These are phyloP conservation scores for Synanthedon formicaeformis DNA, from an alignment of 2,888 invertebrate species.

Conservation along the genomic window DNA sequence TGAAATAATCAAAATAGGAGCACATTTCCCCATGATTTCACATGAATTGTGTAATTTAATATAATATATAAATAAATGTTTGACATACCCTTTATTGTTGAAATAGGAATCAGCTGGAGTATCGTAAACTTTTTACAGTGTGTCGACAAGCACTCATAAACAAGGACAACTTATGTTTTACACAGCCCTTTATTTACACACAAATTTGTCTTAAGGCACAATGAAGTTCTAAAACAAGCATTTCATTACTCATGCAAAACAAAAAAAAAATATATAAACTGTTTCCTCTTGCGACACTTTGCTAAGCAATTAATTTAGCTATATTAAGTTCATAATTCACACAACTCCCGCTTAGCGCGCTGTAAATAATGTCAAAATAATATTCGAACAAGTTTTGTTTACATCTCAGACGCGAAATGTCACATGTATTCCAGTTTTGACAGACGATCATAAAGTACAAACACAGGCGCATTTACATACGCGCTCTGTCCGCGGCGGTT, in stretches of 20 bases:
- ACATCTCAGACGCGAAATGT: slow-evolving; percentile 64
- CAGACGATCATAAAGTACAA: slow-evolving; percentile 61
- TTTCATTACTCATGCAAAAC: slow-evolving; percentile 41
- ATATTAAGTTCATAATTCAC: slow-evolving; percentile 61
- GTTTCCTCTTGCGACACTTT: slow-evolving; percentile 37
- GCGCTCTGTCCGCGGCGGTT: slow-evolving; percentile 25
- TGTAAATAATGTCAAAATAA: slow-evolving; percentile 54
- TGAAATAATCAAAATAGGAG: too few relatives aligned
- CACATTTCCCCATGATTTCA: too few relatives aligned
- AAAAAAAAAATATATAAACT: slow-evolving; percentile 48
- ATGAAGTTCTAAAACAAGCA: slow-evolving; percentile 14
- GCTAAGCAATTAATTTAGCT: slow-evolving; percentile 52
- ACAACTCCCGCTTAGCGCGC: slow-evolving; percentile 40
- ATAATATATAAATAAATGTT: background rate
- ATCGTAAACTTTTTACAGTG: slow-evolving; percentile 30
- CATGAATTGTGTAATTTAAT: background rate
- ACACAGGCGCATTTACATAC: slow-evolving; percentile 63
- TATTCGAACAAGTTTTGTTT: slow-evolving; percentile 55
- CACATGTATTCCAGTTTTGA: slow-evolving; percentile 65
- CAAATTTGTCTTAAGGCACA: slow-evolving; percentile 26
- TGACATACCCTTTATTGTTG: slow-evolving; percentile 17
- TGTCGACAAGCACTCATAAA: slow-evolving; percentile 27
- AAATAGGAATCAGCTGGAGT: slow-evolving; percentile 19
- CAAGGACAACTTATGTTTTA: slow-evolving; percentile 27
- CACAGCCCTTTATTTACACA: slow-evolving; percentile 25